Percentiles rank a stretch among this genome's conserved stretches.
Conservation (phyloP, 2,888 invertebrate species). For the Rhogogaster chlorosoma region DNA sequence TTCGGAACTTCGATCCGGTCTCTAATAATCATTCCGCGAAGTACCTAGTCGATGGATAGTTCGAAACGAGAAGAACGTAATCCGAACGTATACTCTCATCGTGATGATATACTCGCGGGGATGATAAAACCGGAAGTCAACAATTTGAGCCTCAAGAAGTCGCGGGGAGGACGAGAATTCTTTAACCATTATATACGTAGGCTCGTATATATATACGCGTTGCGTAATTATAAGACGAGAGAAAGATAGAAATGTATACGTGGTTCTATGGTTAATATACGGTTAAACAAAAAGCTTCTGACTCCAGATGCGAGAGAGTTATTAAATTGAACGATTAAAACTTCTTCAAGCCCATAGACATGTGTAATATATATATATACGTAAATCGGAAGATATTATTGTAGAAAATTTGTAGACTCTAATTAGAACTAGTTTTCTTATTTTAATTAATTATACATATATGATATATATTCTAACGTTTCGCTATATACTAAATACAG, state of each 20-base stretch:
- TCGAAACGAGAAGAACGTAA: neutral
- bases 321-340: neutral
- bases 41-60: too few species aligned
- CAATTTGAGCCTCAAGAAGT: slow-evolving; percentile 4
- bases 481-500: neutral
- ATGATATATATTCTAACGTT: too few species aligned
- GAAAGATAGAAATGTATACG: neutral
- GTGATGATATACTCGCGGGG: neutral
- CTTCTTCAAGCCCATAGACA: neutral
- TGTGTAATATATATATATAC: neutral
- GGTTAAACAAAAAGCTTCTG: neutral
- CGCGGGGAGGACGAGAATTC: neutral
- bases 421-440: too few species aligned
- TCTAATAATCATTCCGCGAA: too few species aligned
- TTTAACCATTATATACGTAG: neutral
- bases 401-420: too few species aligned
- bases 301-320: neutral
- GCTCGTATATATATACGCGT: neutral
- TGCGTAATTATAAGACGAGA: neutral
- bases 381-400: too few species aligned
- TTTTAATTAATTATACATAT: too few species aligned
- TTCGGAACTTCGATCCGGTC: too few species aligned
- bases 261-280: neutral
- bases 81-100: neutral
- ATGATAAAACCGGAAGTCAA: slow-evolving; percentile 22